Base-by-base conservation (phyloP, 2,888 invertebrate genomes). In the Protophormia terraenovae region DNA sequence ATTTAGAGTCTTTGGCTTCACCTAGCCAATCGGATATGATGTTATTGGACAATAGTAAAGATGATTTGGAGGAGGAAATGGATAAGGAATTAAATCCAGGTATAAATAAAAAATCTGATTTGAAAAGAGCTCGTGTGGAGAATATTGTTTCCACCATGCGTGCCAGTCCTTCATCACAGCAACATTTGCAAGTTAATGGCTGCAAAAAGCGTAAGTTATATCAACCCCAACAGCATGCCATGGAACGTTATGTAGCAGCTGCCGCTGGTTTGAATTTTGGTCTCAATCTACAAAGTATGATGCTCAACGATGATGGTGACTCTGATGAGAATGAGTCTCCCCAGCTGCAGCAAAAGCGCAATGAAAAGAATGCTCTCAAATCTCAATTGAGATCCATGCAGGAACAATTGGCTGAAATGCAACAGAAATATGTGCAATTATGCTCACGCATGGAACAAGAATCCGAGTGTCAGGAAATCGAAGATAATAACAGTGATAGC, bases 141-240 rank as follows among this genome's bases (percentile, higher is more conserved):
- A 98, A 97, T 93, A 98, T 98, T 90, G 97, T 98, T 89, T 97
- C 97, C 88, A 97, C 96, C 87, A 98, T 98, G 97, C 95, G 97
- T 87, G 96, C 97, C 87, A 97, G 97, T 91, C 97, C 97, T 47
- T 96, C 96, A 86, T 96, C 96, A 24, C 94, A 93, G 12, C 91
- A 93, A 82, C 95, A 96, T 92, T 88, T 91, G 14, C 92, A 92
- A 88, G 92, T 92, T 10, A 98, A 98, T 93, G 98, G 98, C 66
- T 98, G 98, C 93, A 98, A 98, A 93, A 99, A 99, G 93, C 95
- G 98, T 64, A 99, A 99, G 93, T 94, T 98, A 35, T 98, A 98
- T 91, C 98, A 98, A 90, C 98, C 98, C 12, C 98, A 98, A 92
- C 98, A 98, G 91, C 97, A 98, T 92, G 95, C 95, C 32, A 95